A percentile compares a stretch with the other conserved stretches of the same genome.
Evolutionary conservation across 1,140 invertebrate species (phyloP).

Genomic region (Drosophila simulans): DNA sequence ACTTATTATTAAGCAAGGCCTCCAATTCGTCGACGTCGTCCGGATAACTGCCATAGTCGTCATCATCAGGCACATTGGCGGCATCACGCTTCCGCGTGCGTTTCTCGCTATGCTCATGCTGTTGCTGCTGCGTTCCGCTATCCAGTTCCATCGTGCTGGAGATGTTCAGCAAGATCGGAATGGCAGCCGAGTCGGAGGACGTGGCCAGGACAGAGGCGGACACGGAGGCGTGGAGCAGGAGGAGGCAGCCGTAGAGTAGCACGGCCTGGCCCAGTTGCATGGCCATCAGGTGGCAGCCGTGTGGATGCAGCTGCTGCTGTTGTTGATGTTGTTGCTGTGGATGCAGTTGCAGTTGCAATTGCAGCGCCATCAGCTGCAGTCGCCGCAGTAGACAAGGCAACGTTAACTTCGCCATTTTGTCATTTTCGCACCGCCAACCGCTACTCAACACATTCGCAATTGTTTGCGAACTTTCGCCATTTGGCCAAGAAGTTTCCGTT

Average conservation of each 20-base stretch:
- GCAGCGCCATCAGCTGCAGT: constrained; percentile 55
- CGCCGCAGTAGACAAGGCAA: constrained; percentile 70
- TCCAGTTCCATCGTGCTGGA: constrained; percentile 16
- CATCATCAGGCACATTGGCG: constrained; percentile 82
- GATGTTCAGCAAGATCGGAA: constrained; percentile 15
- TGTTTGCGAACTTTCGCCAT: constrained; percentile 73
- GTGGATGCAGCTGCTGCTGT: constrained; percentile 46
- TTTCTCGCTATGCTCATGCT: constrained; percentile 17
- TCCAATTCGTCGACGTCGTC: constrained; percentile 82
- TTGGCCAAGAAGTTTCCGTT: constrained; percentile 44
- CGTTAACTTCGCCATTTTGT: constrained; percentile 78
- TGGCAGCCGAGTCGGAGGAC: constrained; percentile 12
- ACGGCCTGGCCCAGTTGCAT: constrained; percentile 70
- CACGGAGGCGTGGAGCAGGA: constrained; percentile 68
- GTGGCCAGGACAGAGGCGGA: constrained; percentile 42
- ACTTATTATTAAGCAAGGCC: constrained; percentile 83
- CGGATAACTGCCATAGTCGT: constrained; percentile 80
- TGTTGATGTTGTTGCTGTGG: constrained; percentile 40
- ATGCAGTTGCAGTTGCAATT: constrained; percentile 29
- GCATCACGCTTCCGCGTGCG: constrained; percentile 67
- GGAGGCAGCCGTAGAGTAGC: constrained; percentile 74
- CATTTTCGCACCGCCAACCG: constrained; percentile 51
- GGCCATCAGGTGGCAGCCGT: constrained; percentile 52
- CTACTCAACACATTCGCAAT: constrained; percentile 54
- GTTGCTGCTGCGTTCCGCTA: background rate